A percentile compares a stretch with the other conserved stretches of the same genome.
phyloP scores from a whole-genome alignment of 2,113 vertebrate genomes.

The Brachypodius melanocephalos region DNA sequence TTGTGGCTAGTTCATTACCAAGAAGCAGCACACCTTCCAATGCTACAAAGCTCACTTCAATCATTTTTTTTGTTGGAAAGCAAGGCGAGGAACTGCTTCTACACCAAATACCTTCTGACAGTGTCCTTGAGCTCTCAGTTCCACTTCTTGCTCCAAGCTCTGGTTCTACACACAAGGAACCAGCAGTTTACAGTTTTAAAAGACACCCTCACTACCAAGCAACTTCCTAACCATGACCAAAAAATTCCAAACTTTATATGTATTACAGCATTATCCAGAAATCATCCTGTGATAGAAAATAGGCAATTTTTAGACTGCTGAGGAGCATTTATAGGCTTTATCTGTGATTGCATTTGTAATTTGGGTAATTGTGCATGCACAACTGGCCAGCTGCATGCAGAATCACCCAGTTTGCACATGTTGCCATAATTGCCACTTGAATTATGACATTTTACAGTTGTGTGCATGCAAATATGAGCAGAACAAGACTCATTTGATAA shows the following conservation, averaged over 20 bases:
- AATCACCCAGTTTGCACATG: slow-evolving; percentile 31
- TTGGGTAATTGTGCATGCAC: slow-evolving; percentile 66
- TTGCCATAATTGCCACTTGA: slow-evolving; percentile 54
- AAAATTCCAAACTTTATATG: not conserved
- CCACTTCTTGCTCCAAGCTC: not conserved
- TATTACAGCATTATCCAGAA: not conserved
- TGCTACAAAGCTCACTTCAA: not conserved
- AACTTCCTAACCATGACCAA: not conserved
- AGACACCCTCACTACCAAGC: not conserved
- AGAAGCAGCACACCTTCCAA: not conserved
- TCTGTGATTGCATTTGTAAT: slow-evolving; percentile 53
- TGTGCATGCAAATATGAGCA: slow-evolving; percentile 36
- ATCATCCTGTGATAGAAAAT: not conserved
- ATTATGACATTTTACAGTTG: slow-evolving; percentile 32
- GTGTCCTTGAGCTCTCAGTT: not conserved
- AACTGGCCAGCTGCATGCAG: slow-evolving; percentile 69
- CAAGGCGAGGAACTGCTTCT: not conserved
- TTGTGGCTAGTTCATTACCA: not conserved
- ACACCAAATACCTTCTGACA: not conserved
- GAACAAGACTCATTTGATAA: slow-evolving; percentile 12
- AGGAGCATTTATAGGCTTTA: not conserved
- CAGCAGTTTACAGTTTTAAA: not conserved
- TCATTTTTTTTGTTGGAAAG: not conserved
- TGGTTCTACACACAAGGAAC: not conserved
- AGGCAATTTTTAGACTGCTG: not conserved